phyloP scores from a whole-genome alignment of 92 coral and sea anemone genomes.

The Epizoanthus rinbou region DNA sequence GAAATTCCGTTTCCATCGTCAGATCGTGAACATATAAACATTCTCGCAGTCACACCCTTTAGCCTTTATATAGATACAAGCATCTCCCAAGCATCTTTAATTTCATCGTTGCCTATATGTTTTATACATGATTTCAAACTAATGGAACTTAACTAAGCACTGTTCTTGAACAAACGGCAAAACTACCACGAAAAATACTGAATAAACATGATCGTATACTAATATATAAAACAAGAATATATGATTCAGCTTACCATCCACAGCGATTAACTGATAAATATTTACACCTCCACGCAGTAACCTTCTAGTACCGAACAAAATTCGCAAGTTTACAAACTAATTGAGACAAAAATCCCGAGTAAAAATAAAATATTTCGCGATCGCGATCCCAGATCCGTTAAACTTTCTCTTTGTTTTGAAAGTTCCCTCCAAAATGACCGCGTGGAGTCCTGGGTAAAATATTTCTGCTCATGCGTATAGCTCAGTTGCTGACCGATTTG shows the following conservation, averaged over 20 bases:
- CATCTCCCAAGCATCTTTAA: not conserved
- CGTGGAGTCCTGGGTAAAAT: constrained; percentile 46
- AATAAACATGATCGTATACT: not conserved
- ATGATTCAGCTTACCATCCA: not conserved
- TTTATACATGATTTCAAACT: too few species aligned
- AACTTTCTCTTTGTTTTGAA: constrained; percentile 38
- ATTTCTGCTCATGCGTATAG: constrained; percentile 42
- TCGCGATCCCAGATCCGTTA: constrained; percentile 18
- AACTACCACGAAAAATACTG: not conserved
- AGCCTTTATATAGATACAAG: too few species aligned
- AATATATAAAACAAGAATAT: not conserved
- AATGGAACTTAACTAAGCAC: too few species aligned
- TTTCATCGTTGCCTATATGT: not conserved
- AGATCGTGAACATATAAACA: too few species aligned
- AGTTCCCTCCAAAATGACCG: constrained; percentile 69
- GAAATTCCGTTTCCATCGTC: too few species aligned
- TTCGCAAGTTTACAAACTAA: not conserved
- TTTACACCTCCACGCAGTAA: not conserved
- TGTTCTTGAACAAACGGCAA: too few species aligned
- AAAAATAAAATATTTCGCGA: not conserved
- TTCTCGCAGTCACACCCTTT: too few species aligned
- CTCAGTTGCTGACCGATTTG: constrained; percentile 7
- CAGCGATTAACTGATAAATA: not conserved
- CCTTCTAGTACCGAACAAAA: too few species aligned
- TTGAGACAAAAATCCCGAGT: not conserved